A percentile compares a stretch with the other conserved stretches of the same genome.
These are phyloP conservation scores for Rugalucina vietnamica DNA, from an alignment of 2,888 invertebrate species.

Conservation along the genomic window DNA sequence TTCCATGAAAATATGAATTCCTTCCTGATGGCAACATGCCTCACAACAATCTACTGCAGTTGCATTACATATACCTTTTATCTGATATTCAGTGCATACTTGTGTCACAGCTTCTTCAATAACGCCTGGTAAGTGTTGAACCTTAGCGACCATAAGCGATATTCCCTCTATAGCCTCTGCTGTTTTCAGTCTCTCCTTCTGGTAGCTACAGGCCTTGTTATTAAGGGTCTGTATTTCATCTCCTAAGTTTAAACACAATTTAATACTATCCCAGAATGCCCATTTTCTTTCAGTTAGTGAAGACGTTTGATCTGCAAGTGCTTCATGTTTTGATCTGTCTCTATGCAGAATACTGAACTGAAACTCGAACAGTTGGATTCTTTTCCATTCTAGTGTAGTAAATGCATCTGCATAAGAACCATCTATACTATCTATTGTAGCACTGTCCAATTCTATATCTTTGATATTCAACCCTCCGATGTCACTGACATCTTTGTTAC, in stretches of 20 bases:
- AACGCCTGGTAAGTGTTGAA: background rate
- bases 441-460: background rate
- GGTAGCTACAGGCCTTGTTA: background rate
- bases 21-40: background rate
- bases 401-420: background rate
- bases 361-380: constrained; percentile 8
- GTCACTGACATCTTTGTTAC: background rate
- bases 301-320: background rate
- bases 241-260: background rate
- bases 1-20: background rate
- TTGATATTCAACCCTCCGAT: background rate
- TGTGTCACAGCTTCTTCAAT: background rate
- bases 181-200: background rate
- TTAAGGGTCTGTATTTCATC: background rate
- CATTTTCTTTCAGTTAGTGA: background rate
- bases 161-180: constrained; percentile 5
- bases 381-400: background rate
- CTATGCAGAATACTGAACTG: background rate
- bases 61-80: background rate
- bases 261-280: background rate
- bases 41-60: background rate
- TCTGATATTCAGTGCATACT: background rate
- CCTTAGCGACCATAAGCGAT: background rate
- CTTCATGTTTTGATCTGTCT: background rate
- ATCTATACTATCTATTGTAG: background rate